Evolutionary conservation across 2,113 vertebrate species (phyloP).

Genomic region (Poeciliopsis turrubarensis): DNA sequence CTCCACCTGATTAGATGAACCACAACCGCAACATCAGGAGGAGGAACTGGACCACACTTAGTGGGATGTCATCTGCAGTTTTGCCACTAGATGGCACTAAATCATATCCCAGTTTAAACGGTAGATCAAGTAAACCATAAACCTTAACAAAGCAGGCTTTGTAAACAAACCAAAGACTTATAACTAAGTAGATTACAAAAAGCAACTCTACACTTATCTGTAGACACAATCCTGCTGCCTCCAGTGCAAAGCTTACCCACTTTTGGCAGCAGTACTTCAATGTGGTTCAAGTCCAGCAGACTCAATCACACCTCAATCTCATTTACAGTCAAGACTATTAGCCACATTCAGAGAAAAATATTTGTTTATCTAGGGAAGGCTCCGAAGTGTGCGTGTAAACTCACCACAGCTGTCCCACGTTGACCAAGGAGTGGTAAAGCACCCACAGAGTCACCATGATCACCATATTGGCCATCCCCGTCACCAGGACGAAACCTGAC

Average conservation of each 20-base stretch:
- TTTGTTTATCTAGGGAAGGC: not conserved
- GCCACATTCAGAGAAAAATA: too few relatives aligned
- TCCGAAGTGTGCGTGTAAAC: conserved; percentile 38
- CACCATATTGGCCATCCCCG: conserved; percentile 90
- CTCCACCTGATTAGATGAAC: not conserved
- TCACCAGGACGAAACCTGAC: conserved; percentile 84
- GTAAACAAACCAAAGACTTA: too few relatives aligned
- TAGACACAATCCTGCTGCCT: too few relatives aligned
- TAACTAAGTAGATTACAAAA: not conserved
- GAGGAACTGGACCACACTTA: not conserved
- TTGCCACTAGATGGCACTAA: not conserved
- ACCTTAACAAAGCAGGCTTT: not conserved
- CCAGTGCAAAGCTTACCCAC: too few relatives aligned
- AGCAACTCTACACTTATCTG: not conserved
- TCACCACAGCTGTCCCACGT: conserved; percentile 94
- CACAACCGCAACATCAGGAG: not conserved
- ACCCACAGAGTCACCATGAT: conserved; percentile 90
- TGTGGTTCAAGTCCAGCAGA: not conserved
- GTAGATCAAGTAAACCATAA: not conserved
- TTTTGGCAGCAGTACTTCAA: not conserved
- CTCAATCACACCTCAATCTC: not conserved
- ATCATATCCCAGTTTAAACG: not conserved
- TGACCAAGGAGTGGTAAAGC: conserved; percentile 92
- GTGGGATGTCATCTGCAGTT: not conserved
- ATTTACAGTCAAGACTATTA: not conserved